Percentiles rank a stretch among this genome's conserved stretches.
Conservation (phyloP, 2,113 vertebrate species). For the Tetrax tetrax region DNA sequence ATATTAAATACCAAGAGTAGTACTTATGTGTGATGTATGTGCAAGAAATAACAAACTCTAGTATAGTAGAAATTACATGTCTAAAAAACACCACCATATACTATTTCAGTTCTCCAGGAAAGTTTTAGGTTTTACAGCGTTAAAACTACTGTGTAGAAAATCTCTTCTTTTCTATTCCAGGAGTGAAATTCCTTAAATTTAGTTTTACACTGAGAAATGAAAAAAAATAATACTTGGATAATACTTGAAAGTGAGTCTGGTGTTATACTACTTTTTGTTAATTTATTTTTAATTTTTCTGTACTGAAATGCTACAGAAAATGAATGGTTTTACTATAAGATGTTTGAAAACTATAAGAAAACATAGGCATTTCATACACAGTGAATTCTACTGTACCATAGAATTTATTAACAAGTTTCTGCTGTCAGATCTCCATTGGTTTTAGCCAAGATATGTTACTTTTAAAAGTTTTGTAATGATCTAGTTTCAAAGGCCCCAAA, state of each 20-base stretch:
- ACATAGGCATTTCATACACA: not conserved
- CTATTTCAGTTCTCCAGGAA: not conserved
- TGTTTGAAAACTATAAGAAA: not conserved
- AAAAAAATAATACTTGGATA: not conserved
- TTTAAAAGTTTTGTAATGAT: not conserved
- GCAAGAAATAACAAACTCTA: not conserved
- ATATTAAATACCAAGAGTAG: not conserved
- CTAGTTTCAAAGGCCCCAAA: not conserved
- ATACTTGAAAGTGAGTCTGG: not conserved
- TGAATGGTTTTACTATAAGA: not conserved
- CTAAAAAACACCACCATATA: not conserved
- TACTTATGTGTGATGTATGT: not conserved
- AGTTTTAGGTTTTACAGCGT: not conserved
- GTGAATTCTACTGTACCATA: not conserved
- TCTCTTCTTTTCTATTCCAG: not conserved
- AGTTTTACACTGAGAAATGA: not conserved
- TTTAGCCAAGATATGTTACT: not conserved
- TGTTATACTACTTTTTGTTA: not conserved
- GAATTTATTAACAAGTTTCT: not conserved
- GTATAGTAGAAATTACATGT: fast-evolving
- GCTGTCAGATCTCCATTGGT: not conserved
- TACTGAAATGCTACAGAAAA: not conserved
- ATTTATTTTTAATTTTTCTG: not conserved
- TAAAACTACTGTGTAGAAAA: not conserved
- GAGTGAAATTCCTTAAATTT: not conserved